Evolutionary conservation across 2,113 vertebrate genomes (phyloP).

Genomic region (Thamnophis sirtalis): DNA sequence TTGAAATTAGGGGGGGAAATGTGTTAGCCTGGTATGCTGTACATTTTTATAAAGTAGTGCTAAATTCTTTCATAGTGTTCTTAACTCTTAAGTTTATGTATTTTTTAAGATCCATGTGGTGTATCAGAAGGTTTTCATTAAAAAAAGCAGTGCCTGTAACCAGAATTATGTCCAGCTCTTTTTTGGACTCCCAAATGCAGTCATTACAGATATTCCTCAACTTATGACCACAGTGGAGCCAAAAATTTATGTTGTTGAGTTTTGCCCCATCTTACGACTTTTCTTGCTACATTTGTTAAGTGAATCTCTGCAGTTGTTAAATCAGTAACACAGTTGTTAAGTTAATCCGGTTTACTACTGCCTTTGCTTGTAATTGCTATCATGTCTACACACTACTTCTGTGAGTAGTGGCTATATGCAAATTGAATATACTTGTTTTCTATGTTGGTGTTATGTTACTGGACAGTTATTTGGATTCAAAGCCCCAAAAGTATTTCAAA

Average conservation of each 20-base stretch:
- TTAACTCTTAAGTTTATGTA: background rate
- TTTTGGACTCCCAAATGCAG: background rate
- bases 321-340: too few relatives aligned
- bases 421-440: slow-evolving; percentile 4
- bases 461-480: background rate
- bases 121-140: background rate
- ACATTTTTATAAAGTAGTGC: background rate
- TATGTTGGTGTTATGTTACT: background rate
- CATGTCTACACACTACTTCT: background rate
- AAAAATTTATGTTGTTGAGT: too few relatives aligned
- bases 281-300: too few relatives aligned
- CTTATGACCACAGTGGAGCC: too few relatives aligned
- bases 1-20: background rate
- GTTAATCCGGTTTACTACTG: too few relatives aligned
- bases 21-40: background rate
- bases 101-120: background rate
- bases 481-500: background rate
- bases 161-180: background rate
- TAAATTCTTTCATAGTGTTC: background rate
- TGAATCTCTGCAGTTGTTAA: too few relatives aligned
- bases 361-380: background rate
- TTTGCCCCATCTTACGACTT: too few relatives aligned
- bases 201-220: too few relatives aligned
- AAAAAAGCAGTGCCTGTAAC: background rate
- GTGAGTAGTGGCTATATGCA: background rate